phyloP scores from a whole-genome alignment of 2,797 vertebrate genomes.

The Muscicapa striata region DNA sequence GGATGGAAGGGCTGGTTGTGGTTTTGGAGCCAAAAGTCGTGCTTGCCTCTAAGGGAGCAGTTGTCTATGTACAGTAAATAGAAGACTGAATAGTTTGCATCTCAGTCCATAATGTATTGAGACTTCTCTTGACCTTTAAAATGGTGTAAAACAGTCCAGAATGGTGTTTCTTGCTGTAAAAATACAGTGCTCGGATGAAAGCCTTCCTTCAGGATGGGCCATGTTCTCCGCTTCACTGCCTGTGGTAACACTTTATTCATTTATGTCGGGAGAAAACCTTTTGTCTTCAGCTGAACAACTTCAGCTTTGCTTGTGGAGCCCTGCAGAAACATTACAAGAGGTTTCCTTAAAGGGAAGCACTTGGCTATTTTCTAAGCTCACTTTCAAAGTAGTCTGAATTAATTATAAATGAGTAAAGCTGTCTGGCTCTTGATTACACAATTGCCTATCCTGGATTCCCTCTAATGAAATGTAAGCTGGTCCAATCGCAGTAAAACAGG shows the following conservation, averaged over 20 bases:
- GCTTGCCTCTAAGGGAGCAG: background rate
- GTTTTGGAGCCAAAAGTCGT: background rate
- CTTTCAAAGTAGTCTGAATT: constrained; percentile 69
- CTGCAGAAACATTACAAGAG: constrained; percentile 47
- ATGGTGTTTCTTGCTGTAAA: background rate
- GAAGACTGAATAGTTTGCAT: background rate
- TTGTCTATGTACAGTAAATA: background rate
- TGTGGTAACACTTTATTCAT: constrained; percentile 52
- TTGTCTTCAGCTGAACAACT: constrained; percentile 54
- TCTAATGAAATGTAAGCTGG: constrained; percentile 33
- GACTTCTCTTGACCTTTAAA: background rate
- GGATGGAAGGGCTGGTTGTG: background rate
- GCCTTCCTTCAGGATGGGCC: constrained; percentile 19
- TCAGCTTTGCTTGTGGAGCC: background rate
- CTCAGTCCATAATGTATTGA: background rate
- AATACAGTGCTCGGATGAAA: constrained; percentile 1
- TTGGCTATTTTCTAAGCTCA: constrained; percentile 60
- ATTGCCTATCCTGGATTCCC: constrained; percentile 24
- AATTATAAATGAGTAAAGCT: constrained; percentile 66
- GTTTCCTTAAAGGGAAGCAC: constrained; percentile 59
- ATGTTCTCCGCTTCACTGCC: constrained; percentile 26
- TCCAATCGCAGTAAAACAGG: background rate
- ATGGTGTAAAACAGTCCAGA: background rate
- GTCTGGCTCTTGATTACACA: constrained; percentile 61
- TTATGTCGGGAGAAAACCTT: constrained; percentile 51